Base-by-base conservation (phyloP, 2,113 vertebrate species). In the Alethe diademata region DNA sequence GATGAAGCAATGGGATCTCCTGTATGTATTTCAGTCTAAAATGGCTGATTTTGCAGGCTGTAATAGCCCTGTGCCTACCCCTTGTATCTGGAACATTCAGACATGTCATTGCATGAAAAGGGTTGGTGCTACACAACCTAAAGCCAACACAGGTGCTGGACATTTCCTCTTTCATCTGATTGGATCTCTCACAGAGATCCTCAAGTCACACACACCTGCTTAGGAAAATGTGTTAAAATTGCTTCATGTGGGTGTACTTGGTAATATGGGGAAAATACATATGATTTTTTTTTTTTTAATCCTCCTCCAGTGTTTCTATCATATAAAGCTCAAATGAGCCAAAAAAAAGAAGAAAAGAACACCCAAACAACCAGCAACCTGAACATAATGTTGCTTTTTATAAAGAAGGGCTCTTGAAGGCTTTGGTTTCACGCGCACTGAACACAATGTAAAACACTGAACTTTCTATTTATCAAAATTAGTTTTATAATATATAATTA, bases 51-150 rank as follows among this genome's bases (percentile, higher is more conserved):
- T 38, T 79, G 40, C 10, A 48, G 57, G 11, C 45, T 64, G 19
- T 11, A 23, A 47, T 47, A 54, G 33, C 36, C 28, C 1, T 18
- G 25, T 56, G 33, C 36, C n/a, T 26, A 6, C 48, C 25, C 9
- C 12, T 5, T 29, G 7, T 24, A 12, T 19, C 15, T 19, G 28
- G 28, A 58, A 18, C 2, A 4, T 50, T 86, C 7, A 2, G 47
- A 11, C 7, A 3, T 48, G 1, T 1, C 33, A 12, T 22, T 3
- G 6, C 11, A 9, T 26, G 43, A 23, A 25, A 48, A 51, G 31
- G 9, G 25, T 58, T 0, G 0, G 8, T 47, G 78, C 9, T 64
- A 6, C 18, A 6, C 33, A 35, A 7, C 7, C 35, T 38, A 16
- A 60, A 71, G 26, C n/a, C 25, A 20, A 1, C 23, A 6, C 8